phyloP scores from a whole-genome alignment of 37 sponge, comb jelly and placozoan genomes.

The Diacarnus erythraeanus region DNA sequence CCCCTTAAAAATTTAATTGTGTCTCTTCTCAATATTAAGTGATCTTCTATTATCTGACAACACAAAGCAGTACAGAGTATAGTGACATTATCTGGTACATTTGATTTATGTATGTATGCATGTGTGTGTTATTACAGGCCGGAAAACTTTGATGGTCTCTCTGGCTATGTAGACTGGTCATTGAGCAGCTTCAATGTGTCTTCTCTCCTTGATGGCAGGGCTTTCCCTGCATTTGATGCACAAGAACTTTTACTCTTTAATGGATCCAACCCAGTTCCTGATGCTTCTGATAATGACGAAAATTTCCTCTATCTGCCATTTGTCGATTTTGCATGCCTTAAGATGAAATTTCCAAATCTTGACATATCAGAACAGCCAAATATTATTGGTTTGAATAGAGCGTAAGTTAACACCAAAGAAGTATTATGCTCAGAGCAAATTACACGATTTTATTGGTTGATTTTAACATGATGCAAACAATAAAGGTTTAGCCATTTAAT shows the following conservation, averaged over 20 bases:
- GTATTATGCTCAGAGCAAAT: too few species aligned
- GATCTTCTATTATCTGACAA: too few species aligned
- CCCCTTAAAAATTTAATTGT: too few species aligned
- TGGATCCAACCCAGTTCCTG: not conserved
- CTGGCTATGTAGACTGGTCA: slow-evolving; percentile 52
- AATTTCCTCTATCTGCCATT: slow-evolving; percentile 58
- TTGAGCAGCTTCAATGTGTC: slow-evolving; percentile 13
- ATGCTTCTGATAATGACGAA: not conserved
- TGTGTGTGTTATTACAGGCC: too few species aligned
- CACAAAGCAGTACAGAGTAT: too few species aligned
- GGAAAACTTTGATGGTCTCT: not conserved
- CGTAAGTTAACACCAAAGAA: not conserved
- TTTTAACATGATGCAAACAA: too few species aligned
- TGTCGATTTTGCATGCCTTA: slow-evolving; percentile 38
- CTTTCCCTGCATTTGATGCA: slow-evolving; percentile 37
- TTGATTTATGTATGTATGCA: too few species aligned
- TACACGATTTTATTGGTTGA: too few species aligned
- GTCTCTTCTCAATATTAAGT: too few species aligned
- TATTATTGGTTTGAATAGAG: not conserved
- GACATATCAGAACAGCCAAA: not conserved
- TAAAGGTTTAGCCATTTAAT: too few species aligned
- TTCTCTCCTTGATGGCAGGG: slow-evolving; percentile 5
- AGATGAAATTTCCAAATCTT: not conserved
- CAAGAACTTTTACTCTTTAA: slow-evolving; percentile 14
- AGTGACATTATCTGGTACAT: too few species aligned